Evolutionary conservation across 1,140 invertebrate species (phyloP).

Genomic region (Penaeus vannamei): DNA sequence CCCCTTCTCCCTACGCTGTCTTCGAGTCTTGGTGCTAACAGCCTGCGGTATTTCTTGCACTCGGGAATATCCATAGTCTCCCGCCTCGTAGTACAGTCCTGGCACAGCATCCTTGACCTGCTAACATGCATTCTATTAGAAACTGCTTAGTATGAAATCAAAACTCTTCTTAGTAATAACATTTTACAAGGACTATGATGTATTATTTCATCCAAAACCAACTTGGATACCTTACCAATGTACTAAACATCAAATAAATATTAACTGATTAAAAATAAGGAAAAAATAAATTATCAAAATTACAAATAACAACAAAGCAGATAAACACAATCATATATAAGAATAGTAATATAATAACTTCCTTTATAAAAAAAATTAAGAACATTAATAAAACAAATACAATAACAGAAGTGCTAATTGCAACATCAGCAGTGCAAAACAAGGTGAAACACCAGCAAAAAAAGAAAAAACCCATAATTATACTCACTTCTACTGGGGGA

Average conservation of each 20-base stretch:
- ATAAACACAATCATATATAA: no score
- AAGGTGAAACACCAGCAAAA: no score
- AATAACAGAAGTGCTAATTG: no score
- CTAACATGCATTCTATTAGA: constrained; percentile 44
- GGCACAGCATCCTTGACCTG: constrained; percentile 77
- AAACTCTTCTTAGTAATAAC: neutral
- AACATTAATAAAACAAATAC: no score
- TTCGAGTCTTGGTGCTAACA: constrained; percentile 63
- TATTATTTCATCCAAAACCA: no score
- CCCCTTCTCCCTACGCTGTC: constrained; percentile 66
- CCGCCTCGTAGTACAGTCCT: constrained; percentile 73
- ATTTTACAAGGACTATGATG: neutral
- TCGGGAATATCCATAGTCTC: constrained; percentile 69
- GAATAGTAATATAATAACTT: no score
- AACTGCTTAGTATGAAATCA: neutral
- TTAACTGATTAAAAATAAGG: neutral
- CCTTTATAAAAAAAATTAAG: no score
- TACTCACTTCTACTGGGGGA: constrained; percentile 29
- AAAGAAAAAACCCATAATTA: no score
- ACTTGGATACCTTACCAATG: neutral
- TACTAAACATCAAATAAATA: neutral
- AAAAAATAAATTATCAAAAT: constrained; percentile 2
- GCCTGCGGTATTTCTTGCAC: constrained; percentile 70
- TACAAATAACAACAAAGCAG: neutral
- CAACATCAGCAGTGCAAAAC: no score